Evolutionary conservation across 2,888 invertebrate species (phyloP).

Genomic region (Darwinula stevensoni): DNA sequence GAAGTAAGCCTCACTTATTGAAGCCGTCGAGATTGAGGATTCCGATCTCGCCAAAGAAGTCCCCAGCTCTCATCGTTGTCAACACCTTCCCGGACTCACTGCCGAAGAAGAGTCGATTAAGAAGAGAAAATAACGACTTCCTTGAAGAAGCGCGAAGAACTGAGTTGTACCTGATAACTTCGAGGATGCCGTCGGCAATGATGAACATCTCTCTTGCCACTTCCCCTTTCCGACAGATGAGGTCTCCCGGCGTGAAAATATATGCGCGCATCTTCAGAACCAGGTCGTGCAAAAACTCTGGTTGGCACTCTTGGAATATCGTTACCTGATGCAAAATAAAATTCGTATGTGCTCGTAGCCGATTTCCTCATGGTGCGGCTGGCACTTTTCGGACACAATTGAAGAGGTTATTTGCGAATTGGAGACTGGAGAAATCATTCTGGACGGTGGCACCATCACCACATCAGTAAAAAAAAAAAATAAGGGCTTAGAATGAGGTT

Average conservation of each 20-base stretch:
- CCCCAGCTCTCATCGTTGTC: slow-evolving; percentile 86
- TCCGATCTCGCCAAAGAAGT: slow-evolving; percentile 92
- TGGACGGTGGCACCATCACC: no score
- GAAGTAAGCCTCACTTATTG: slow-evolving; percentile 34
- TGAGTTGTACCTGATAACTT: slow-evolving; percentile 34
- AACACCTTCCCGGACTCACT: slow-evolving; percentile 74
- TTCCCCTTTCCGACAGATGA: slow-evolving; percentile 80
- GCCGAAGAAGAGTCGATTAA: slow-evolving; percentile 9
- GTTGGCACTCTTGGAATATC: slow-evolving; percentile 84
- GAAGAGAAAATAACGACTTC: not conserved
- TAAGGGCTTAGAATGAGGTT: no score
- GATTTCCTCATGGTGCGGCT: no score
- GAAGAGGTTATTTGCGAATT: no score
- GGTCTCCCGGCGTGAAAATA: slow-evolving; percentile 89
- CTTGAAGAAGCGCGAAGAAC: slow-evolving; percentile 4
- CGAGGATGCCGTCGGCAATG: slow-evolving; percentile 82
- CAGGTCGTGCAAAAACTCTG: slow-evolving; percentile 82
- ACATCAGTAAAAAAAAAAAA: no score
- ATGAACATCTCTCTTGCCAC: slow-evolving; percentile 94
- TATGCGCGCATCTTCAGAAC: slow-evolving; percentile 94
- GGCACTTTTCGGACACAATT: no score
- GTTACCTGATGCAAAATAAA: slow-evolving; percentile 46
- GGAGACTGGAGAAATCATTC: no score
- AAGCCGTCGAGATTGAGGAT: slow-evolving; percentile 80
- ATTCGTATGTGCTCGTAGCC: no score